phyloP scores from a whole-genome alignment of 2,888 invertebrate genomes.

The Smittia aterrima region DNA sequence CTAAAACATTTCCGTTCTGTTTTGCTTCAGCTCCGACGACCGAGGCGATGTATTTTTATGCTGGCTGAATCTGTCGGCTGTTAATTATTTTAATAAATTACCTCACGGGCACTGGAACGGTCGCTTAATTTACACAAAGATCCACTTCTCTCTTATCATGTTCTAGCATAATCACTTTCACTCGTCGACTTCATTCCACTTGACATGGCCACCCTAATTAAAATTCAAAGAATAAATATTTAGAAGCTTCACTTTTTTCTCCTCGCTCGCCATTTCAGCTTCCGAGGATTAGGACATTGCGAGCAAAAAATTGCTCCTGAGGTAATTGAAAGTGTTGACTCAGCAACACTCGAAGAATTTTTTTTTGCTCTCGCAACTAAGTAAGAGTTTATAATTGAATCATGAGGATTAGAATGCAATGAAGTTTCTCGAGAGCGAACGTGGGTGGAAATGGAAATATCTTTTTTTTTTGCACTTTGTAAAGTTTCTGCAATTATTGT shows the following conservation, averaged over 20 bases:
- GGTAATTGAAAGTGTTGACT: no score
- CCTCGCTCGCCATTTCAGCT: neutral
- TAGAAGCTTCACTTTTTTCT: neutral
- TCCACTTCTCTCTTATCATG: neutral
- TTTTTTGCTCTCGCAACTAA: no score
- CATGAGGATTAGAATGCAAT: no score
- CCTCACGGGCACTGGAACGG: neutral
- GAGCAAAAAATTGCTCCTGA: neutral
- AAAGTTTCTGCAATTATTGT: no score
- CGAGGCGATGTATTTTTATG: constrained; percentile 16
- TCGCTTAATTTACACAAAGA: neutral
- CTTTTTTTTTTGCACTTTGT: no score
- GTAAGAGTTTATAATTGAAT: no score
- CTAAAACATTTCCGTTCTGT: constrained; percentile 42
- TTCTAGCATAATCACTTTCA: neutral
- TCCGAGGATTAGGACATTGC: neutral
- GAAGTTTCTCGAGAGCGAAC: no score
- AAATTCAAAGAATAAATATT: constrained; percentile 1
- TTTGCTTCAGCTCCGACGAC: constrained; percentile 12
- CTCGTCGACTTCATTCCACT: neutral
- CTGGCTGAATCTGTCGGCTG: constrained; percentile 36
- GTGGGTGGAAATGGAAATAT: no score
- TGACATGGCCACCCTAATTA: neutral
- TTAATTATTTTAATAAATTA: constrained; percentile 35
- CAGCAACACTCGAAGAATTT: no score